Percentiles rank a stretch among this genome's conserved stretches.
phyloP scores from a whole-genome alignment of 2,888 invertebrate genomes.

The Sarcophaga rosellei region DNA sequence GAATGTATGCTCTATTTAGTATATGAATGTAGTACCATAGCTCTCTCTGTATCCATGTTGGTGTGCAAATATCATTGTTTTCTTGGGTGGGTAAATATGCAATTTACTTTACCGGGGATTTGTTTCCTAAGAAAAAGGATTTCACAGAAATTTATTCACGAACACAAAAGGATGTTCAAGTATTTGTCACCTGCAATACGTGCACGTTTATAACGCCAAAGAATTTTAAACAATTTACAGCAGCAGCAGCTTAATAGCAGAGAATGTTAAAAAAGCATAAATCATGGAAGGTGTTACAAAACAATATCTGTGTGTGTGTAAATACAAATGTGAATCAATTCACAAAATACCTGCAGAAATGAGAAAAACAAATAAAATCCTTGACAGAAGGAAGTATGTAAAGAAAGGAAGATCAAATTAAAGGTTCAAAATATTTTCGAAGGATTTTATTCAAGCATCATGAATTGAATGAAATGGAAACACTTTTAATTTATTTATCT shows the following conservation, averaged over 20 bases:
- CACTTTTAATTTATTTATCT: slow-evolving; percentile 19
- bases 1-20: background rate
- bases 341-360: background rate
- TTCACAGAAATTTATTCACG: slow-evolving; percentile 56
- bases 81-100: slow-evolving; percentile 33
- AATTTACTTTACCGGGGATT: slow-evolving; percentile 38
- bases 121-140: slow-evolving; percentile 52
- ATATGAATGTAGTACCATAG: too few species aligned
- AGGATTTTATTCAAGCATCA: background rate
- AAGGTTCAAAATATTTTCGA: background rate
- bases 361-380: background rate
- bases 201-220: slow-evolving; percentile 51
- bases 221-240: slow-evolving; percentile 66
- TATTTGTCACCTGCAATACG: slow-evolving; percentile 68
- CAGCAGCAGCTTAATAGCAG: background rate
- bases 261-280: slow-evolving; percentile 58
- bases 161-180: slow-evolving; percentile 56
- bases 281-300: slow-evolving; percentile 50
- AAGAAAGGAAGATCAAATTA: background rate
- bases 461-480: background rate
- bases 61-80: background rate
- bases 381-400: background rate
- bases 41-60: background rate
- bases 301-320: background rate
- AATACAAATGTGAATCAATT: slow-evolving; percentile 23